A percentile compares a stretch with the other conserved stretches of the same genome.
Evolutionary conservation across 2,888 invertebrate genomes (phyloP).

Genomic region (Hartigia nigra): DNA sequence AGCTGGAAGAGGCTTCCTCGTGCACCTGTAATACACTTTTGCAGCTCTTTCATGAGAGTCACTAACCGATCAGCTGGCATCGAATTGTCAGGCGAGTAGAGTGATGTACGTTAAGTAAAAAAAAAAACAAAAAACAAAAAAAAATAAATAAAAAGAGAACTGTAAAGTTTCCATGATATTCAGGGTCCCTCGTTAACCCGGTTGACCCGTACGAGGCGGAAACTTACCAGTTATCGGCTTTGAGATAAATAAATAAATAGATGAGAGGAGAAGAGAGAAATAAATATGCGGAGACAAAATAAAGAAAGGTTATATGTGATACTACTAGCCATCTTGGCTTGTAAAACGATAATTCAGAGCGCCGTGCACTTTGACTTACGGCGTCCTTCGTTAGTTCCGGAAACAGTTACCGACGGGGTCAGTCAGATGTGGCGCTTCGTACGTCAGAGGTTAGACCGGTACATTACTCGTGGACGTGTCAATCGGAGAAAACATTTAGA

Average conservation of each 20-base stretch:
- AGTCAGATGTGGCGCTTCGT: neutral
- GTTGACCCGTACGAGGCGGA: slow-evolving; percentile 15
- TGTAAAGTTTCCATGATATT: too few species aligned
- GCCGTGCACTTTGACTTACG: neutral
- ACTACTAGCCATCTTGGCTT: neutral
- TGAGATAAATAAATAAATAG: slow-evolving; percentile 7
- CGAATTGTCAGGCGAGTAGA: neutral
- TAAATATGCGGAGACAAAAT: neutral
- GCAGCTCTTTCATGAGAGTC: neutral
- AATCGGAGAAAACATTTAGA: neutral
- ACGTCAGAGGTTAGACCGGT: neutral
- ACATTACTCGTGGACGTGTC: neutral
- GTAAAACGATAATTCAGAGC: neutral
- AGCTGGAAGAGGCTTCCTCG: neutral
- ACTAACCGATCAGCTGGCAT: neutral
- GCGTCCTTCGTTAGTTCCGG: neutral
- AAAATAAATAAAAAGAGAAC: too few species aligned
- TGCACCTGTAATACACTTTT: neutral
- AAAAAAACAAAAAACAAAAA: neutral
- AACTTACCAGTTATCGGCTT: slow-evolving; percentile 24
- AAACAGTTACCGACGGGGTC: neutral
- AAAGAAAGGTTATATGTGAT: neutral
- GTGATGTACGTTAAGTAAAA: too few species aligned
- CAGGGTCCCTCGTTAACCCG: slow-evolving; percentile 26
- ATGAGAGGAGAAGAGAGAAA: neutral